These are phyloP conservation scores for Haliaeetus albicilla DNA, from an alignment of 2,797 vertebrate species.

Conservation along the genomic window DNA sequence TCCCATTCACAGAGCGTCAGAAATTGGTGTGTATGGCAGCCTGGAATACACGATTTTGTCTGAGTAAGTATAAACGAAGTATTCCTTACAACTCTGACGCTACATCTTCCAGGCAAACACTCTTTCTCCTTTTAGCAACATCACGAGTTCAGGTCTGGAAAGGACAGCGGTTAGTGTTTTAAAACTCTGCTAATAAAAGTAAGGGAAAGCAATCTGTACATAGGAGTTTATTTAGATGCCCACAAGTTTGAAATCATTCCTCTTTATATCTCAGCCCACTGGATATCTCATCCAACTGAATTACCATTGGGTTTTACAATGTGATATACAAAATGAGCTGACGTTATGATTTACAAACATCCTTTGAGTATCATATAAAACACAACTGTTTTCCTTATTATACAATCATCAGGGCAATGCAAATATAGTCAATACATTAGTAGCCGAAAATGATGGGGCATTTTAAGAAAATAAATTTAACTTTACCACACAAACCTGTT, in stretches of 20 bases:
- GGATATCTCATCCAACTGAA: constrained; percentile 54
- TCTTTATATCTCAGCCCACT: constrained; percentile 54
- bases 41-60: background rate
- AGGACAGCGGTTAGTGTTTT: background rate
- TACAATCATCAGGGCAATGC: constrained; percentile 53
- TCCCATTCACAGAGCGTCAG: background rate
- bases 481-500: constrained; percentile 6
- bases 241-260: constrained; percentile 58
- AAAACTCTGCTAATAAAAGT: constrained; percentile 16
- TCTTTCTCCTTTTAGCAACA: background rate
- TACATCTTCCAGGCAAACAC: background rate
- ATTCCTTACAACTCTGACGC: background rate
- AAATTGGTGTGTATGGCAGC: background rate
- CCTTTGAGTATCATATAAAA: constrained; percentile 66
- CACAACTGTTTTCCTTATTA: constrained; percentile 58
- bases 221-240: constrained; percentile 71
- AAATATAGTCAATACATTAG: constrained; percentile 33
- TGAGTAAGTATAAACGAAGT: background rate
- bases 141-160: background rate
- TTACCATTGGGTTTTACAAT: constrained; percentile 69
- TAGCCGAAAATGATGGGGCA: constrained; percentile 7
- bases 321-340: constrained; percentile 67
- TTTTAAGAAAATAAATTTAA: constrained; percentile 41
- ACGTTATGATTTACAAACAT: constrained; percentile 66
- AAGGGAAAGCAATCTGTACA: constrained; percentile 59